Evolutionary conservation across 2,113 vertebrate genomes (phyloP), one percentile per base, ranked within the genome.

Genomic region (human (Homo sapiens)): DNA sequence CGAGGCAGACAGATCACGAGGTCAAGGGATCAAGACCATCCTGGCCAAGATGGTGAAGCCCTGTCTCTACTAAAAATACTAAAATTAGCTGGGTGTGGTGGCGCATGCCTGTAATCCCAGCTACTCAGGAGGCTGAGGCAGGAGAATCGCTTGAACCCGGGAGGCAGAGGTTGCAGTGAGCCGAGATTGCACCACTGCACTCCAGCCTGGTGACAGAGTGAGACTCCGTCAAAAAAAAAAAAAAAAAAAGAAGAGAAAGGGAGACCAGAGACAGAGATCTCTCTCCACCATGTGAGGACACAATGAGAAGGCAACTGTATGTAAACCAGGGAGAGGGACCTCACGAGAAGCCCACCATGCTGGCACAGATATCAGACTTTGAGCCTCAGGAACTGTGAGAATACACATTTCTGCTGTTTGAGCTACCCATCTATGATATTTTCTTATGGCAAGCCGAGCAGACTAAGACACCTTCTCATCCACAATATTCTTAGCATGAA

Each of bases 281-380:
- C n/a, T 50, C 3, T n/a, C 20, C 2, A 13, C 1, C 13, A 3
- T 13, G 1, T 35, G 27, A 79, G 27, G 72, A 68, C 8, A 8
- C 9, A 55, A 38, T 22, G 35, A 66, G 45, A 91, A 70, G 6
- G 8, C 10, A 12, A 25, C 3, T 6, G 20, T 38, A 12, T 64
- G 1, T 20, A n/a, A 55, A 7, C 2, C 18, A 83, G 27, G 5
- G 70, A 52, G n/a, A 76, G 5, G 0, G 3, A 4, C 7, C 0
- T 30, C 23, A 30, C 32, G 20, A 59, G 80, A 75, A n/a, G 10
- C n/a, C 30, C 2, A 43, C 0, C 13, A 35, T 12, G 25, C 5
- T 40, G 85, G 20, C 38, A 50, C 20, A 6, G 3, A 25, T 38
- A 22, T 45, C 59, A 45, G 18, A 64, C 16, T 6, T n/a, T 35